Percentiles rank a stretch among this genome's conserved stretches.
Conservation (phyloP, 2,797 vertebrate species). For the Halcyon smyrnensis region DNA sequence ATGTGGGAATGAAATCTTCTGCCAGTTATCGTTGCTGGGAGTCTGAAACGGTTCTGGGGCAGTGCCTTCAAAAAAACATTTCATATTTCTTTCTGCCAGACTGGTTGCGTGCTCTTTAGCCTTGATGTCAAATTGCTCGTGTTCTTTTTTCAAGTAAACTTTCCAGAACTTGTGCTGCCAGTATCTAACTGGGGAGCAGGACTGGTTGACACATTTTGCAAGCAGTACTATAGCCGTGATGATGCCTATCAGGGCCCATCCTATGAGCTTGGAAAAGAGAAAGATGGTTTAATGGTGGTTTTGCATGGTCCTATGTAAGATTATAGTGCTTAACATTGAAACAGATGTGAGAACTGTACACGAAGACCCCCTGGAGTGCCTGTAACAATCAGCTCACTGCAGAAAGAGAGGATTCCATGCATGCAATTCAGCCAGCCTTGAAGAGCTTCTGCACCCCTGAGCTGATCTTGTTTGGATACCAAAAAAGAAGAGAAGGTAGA, state of each 20-base stretch:
- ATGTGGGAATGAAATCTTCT: constrained; percentile 74
- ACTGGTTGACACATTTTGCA: constrained; percentile 53
- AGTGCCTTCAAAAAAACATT: constrained; percentile 77
- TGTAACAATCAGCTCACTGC: not conserved
- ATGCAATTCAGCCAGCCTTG: not conserved
- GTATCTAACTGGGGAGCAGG: constrained; percentile 79
- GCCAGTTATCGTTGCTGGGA: constrained; percentile 77
- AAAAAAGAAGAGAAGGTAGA: not conserved
- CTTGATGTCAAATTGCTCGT: constrained; percentile 55
- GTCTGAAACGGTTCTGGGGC: constrained; percentile 3
- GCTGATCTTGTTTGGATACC: not conserved
- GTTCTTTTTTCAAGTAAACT: constrained; percentile 78
- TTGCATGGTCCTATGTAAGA: not conserved
- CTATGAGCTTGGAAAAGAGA: constrained; percentile 77
- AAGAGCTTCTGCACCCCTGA: not conserved
- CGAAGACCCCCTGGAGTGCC: not conserved
- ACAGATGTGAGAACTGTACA: not conserved
- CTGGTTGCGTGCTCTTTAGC: constrained; percentile 72
- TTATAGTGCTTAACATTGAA: not conserved
- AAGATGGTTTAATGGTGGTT: not conserved
- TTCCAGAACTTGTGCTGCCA: constrained; percentile 81
- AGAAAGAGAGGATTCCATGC: not conserved
- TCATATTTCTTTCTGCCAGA: constrained; percentile 80
- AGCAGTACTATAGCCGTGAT: constrained; percentile 63
- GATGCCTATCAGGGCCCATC: constrained; percentile 80